Percentiles rank a stretch among this genome's conserved stretches.
These are phyloP conservation scores for Tromatobia lineatoria DNA, from an alignment of 2,888 invertebrate species.

Conservation along the genomic window DNA sequence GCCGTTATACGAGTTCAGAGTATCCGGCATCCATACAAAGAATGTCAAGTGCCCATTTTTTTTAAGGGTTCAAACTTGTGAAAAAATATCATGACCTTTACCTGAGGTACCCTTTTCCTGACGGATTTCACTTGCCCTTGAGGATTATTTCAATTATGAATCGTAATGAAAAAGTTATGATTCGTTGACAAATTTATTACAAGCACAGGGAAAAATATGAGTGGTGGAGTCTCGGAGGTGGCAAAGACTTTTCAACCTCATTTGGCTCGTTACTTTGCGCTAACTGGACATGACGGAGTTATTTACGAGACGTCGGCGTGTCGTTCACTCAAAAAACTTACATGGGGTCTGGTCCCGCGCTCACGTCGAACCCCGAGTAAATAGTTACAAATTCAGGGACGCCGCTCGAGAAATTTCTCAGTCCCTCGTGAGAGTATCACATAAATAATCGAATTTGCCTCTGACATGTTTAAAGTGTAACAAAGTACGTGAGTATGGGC, in stretches of 20 bases:
- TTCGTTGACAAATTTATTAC: constrained; percentile 11
- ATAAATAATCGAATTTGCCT: constrained; percentile 68
- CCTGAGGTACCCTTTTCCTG: too few species aligned
- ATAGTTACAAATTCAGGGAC: constrained; percentile 63
- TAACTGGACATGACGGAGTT: constrained; percentile 68
- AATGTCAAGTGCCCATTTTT: too few species aligned
- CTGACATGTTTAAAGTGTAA: constrained; percentile 64
- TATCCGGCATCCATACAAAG: too few species aligned
- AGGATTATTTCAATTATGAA: constrained; percentile 10
- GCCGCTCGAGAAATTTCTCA: constrained; percentile 42
- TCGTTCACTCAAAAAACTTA: constrained; percentile 54
- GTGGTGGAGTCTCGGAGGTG: constrained; percentile 50
- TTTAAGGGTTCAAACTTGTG: too few species aligned
- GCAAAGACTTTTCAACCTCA: constrained; percentile 62
- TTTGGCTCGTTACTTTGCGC: constrained; percentile 66
- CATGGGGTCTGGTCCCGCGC: constrained; percentile 48
- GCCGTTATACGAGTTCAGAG: too few species aligned
- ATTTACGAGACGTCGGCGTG: constrained; percentile 70
- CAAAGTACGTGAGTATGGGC: constrained; percentile 67
- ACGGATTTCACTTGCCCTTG: too few species aligned
- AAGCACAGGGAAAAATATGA: constrained; percentile 15
- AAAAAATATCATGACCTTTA: too few species aligned
- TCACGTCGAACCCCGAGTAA: constrained; percentile 48
- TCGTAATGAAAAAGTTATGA: neutral
- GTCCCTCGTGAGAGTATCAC: constrained; percentile 52